Evolutionary conservation across 2,888 invertebrate genomes (phyloP).

Genomic region (Pterostichus madidus): DNA sequence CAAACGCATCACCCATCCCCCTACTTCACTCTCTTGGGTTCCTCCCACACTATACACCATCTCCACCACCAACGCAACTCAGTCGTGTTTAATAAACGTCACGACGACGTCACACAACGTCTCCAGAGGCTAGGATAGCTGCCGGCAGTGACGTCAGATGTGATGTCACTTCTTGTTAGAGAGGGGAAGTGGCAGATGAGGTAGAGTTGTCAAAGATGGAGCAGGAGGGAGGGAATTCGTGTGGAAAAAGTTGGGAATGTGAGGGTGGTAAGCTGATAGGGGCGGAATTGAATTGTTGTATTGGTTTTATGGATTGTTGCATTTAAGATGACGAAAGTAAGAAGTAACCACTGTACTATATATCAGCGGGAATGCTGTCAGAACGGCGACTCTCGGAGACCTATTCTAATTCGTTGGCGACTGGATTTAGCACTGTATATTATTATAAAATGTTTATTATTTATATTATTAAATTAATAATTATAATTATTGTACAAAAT

Average conservation of each 20-base stretch:
- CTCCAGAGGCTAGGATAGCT: conserved; percentile 6
- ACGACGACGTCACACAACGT: conserved; percentile 9
- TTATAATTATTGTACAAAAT: no score
- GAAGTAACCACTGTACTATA: no score
- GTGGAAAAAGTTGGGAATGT: neutral
- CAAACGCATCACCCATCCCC: no score
- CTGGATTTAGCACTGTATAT: no score
- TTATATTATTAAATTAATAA: no score
- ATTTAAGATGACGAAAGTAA: no score
- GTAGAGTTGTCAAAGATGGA: neutral
- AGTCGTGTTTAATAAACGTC: conserved; percentile 42
- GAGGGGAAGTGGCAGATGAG: neutral
- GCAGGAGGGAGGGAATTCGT: neutral
- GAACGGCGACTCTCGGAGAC: no score
- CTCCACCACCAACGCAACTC: neutral
- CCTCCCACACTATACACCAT: neutral
- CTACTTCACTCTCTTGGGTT: no score
- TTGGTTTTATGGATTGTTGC: neutral
- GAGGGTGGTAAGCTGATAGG: neutral
- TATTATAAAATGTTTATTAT: no score
- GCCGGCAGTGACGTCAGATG: conserved; percentile 23
- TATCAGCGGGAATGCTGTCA: no score
- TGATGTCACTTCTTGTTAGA: conserved; percentile 42
- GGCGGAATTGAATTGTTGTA: neutral
- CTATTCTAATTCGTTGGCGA: no score